Conservation (phyloP, 2,113 vertebrate genomes). For the Myrmecobius fasciatus region DNA sequence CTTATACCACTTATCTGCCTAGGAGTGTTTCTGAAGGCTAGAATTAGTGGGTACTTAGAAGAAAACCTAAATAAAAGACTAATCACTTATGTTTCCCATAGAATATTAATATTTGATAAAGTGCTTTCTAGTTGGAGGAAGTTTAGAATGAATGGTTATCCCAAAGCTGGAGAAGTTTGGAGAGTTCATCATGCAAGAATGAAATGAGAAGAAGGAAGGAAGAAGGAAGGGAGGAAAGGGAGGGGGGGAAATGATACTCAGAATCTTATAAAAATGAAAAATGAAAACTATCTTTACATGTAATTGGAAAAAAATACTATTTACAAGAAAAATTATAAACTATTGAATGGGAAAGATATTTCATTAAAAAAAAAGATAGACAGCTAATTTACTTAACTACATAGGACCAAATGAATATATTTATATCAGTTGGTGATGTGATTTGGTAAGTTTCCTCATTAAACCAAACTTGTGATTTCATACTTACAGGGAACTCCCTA, state of each 20-base stretch:
- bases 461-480: background rate
- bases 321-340: too few relatives aligned
- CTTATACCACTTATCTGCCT: background rate
- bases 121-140: background rate
- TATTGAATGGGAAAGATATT: too few relatives aligned
- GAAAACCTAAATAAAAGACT: background rate
- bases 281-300: too few relatives aligned
- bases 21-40: background rate
- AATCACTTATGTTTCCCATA: background rate
- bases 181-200: background rate
- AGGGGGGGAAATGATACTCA: too few relatives aligned
- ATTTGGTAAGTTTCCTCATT: background rate
- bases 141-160: background rate
- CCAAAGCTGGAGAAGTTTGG: background rate
- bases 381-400: background rate
- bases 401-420: background rate
- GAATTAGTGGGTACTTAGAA: background rate
- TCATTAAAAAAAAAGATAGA: too few relatives aligned
- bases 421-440: background rate
- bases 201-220: background rate
- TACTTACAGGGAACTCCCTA: background rate
- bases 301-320: too few relatives aligned
- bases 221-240: too few relatives aligned
- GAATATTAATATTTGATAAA: background rate
- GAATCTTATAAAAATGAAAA: too few relatives aligned